phyloP scores from a whole-genome alignment of 2,113 vertebrate species.

The Gallinago media region DNA sequence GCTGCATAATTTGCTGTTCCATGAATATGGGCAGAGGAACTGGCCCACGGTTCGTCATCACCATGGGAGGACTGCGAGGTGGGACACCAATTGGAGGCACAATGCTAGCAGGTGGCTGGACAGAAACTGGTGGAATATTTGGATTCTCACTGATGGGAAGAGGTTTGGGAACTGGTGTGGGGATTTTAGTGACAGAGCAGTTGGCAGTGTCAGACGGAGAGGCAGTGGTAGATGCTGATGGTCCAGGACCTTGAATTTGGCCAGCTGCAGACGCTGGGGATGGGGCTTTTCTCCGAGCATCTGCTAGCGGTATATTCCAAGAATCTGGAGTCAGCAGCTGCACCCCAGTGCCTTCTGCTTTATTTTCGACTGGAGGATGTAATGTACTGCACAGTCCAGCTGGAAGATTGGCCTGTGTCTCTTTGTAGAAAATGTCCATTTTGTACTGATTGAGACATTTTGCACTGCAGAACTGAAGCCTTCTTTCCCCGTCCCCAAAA shows the following conservation, averaged over 20 bases:
- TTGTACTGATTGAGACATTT: slow-evolving; percentile 99
- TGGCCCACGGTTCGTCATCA: slow-evolving; percentile 97
- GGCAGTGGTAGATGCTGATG: slow-evolving; percentile 86
- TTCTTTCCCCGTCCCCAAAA: slow-evolving; percentile 97
- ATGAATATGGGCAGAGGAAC: slow-evolving; percentile 97
- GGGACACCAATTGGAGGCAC: slow-evolving; percentile 90
- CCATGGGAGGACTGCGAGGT: slow-evolving; percentile 94
- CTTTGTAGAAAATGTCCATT: slow-evolving; percentile 99
- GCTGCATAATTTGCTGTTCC: slow-evolving; percentile 99
- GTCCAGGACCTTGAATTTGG: slow-evolving; percentile 85
- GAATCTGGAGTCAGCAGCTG: slow-evolving; percentile 99
- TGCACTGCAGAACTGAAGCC: slow-evolving; percentile 99
- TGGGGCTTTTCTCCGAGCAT: slow-evolving; percentile 92
- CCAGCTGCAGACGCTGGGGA: slow-evolving; percentile 87
- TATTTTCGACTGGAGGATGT: slow-evolving; percentile 87
- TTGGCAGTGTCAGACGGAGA: slow-evolving; percentile 91
- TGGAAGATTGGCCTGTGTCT: slow-evolving; percentile 97
- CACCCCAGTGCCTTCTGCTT: slow-evolving; percentile 89
- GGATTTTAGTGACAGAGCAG: slow-evolving; percentile 91
- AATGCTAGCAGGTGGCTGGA: slow-evolving; percentile 87
- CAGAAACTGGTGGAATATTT: slow-evolving; percentile 84
- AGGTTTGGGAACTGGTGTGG: slow-evolving; percentile 93
- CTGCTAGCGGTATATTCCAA: slow-evolving; percentile 93
- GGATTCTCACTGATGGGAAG: slow-evolving; percentile 87
- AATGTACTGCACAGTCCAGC: slow-evolving; percentile 92